A percentile compares a stretch with the other conserved stretches of the same genome.
These are phyloP conservation scores for Campylorhamphus procurvoides DNA, from an alignment of 2,113 vertebrate genomes.

Conservation along the genomic window DNA sequence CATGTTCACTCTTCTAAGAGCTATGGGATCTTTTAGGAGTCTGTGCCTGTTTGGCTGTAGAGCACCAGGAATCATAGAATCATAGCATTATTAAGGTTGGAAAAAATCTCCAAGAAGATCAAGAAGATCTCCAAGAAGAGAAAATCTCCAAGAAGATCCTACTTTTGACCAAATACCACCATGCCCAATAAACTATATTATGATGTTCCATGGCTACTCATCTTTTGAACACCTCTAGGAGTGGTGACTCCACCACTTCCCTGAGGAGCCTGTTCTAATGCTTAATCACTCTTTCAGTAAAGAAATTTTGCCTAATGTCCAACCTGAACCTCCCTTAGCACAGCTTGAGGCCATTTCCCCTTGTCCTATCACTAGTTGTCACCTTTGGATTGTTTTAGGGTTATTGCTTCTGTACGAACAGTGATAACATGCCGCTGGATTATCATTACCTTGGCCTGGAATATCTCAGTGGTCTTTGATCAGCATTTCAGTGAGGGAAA, in stretches of 20 bases:
- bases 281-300: background rate
- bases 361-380: background rate
- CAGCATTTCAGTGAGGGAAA: background rate
- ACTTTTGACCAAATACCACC: background rate
- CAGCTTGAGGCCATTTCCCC: background rate
- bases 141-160: background rate
- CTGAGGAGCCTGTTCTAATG: background rate
- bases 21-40: background rate
- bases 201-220: background rate
- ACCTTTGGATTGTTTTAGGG: background rate
- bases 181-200: background rate
- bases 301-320: background rate
- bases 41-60: background rate
- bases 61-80: background rate
- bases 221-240: background rate
- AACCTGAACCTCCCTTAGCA: fast-evolving
- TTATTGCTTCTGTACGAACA: background rate
- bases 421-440: background rate
- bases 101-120: background rate
- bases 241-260: background rate
- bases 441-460: background rate
- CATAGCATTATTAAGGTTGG: background rate
- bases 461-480: slow-evolving; percentile 23
- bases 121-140: background rate
- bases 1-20: background rate